A percentile compares a stretch with the other conserved stretches of the same genome.
These are phyloP conservation scores for Hirtodrosophila histrioides DNA, from an alignment of 2,888 invertebrate species.

Conservation along the genomic window DNA sequence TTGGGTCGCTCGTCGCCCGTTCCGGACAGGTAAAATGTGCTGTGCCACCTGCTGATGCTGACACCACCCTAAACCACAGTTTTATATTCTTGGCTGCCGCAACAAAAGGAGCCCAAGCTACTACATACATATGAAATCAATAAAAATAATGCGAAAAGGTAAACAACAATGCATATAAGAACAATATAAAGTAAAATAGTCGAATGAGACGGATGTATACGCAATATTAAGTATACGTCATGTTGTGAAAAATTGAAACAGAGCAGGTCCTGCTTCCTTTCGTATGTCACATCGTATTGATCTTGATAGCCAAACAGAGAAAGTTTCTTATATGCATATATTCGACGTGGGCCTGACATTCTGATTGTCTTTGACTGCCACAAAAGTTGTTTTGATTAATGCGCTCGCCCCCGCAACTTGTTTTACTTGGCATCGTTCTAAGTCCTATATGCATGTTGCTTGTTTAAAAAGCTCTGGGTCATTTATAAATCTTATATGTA, in stretches of 20 bases:
- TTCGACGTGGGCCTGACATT: not conserved
- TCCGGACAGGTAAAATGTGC: conserved; percentile 23
- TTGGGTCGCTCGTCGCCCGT: conserved; percentile 1
- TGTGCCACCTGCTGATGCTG: conserved; percentile 43
- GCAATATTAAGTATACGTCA: conserved; percentile 49
- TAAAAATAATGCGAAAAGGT: conserved; percentile 22
- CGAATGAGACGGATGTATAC: conserved; percentile 20
- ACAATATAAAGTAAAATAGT: not conserved
- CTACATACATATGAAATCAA: conserved; percentile 35
- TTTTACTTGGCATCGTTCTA: conserved; percentile 56
- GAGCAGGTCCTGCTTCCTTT: not conserved
- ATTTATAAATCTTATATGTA: conserved; percentile 70
- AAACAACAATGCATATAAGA: conserved; percentile 7
- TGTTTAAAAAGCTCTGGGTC: conserved; percentile 35
- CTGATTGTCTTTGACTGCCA: conserved; percentile 13
- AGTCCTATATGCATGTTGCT: conserved; percentile 26
- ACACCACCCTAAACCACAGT: conserved; percentile 27
- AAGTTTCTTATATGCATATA: conserved; percentile 1
- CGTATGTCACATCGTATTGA: not conserved
- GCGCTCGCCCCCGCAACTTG: conserved; percentile 38
- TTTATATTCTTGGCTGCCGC: conserved; percentile 13
- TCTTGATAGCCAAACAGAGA: not conserved
- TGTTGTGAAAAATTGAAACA: conserved; percentile 2
- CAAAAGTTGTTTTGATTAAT: conserved; percentile 60
- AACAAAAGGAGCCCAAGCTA: not conserved